Conservation (phyloP, 1,140 invertebrate genomes). For the Eupristina koningsbergeri region DNA sequence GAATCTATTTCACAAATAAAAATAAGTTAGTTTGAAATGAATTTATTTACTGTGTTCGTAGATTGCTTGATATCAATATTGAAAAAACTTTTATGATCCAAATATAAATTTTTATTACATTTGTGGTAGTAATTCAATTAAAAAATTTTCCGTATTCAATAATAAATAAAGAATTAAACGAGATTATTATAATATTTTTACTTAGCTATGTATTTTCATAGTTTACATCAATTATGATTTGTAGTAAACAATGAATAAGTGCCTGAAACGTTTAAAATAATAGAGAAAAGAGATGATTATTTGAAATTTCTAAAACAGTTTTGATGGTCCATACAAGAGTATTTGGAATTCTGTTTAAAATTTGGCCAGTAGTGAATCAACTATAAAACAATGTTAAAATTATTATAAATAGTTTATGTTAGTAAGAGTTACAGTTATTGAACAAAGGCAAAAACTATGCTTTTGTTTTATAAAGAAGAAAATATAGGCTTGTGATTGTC, state of each 20-base stretch:
- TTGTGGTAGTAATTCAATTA: no score
- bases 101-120: no score
- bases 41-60: not conserved
- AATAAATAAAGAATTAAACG: no score
- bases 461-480: not conserved
- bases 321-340: not conserved
- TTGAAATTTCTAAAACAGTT: not conserved
- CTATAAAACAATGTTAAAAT: not conserved
- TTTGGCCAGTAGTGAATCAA: not conserved
- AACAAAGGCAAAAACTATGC: not conserved
- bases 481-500: constrained; percentile 15
- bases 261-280: not conserved
- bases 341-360: not conserved
- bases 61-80: not conserved
- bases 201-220: no score
- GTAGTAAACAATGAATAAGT: no score
- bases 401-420: not conserved
- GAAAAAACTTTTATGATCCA: not conserved
- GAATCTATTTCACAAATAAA: not conserved
- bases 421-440: not conserved
- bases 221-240: no score
- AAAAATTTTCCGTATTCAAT: no score
- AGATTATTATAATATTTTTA: no score
- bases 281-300: not conserved
- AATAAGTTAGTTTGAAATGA: not conserved